These are phyloP conservation scores for Oopsacas minuta DNA, from an alignment of 37 sponge, comb jelly and placozoan species.

Conservation along the genomic window DNA sequence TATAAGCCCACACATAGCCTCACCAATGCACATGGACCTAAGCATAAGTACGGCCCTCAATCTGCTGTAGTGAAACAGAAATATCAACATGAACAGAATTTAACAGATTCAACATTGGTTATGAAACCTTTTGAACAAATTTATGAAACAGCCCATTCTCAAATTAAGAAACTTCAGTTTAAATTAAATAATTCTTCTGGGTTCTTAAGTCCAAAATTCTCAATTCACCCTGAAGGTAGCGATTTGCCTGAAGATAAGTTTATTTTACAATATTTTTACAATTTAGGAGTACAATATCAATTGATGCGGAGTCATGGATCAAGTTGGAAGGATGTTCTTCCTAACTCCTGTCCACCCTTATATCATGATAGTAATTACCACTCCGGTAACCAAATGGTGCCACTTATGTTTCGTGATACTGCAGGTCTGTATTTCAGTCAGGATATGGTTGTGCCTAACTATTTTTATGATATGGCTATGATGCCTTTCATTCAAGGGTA, in stretches of 20 bases:
- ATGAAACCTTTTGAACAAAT: conserved; percentile 10
- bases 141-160: background rate
- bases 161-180: background rate
- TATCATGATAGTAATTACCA: conserved; percentile 4
- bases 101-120: background rate
- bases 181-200: background rate
- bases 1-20: background rate
- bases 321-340: conserved; percentile 2
- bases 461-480: conserved; percentile 14
- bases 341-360: conserved; percentile 6
- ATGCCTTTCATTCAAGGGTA: conserved; percentile 2
- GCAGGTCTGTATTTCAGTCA: background rate
- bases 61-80: background rate
- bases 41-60: conserved; percentile 9
- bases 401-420: background rate
- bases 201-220: background rate
- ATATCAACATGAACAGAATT: background rate
- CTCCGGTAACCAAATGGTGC: background rate
- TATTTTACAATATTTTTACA: background rate
- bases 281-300: conserved; percentile 17
- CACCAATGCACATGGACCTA: background rate
- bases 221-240: background rate
- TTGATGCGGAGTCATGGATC: conserved; percentile 12
- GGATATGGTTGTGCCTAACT: background rate
- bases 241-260: conserved; percentile 1